Base-by-base conservation (phyloP, 2,113 vertebrate genomes). In the Agelaius tricolor region DNA sequence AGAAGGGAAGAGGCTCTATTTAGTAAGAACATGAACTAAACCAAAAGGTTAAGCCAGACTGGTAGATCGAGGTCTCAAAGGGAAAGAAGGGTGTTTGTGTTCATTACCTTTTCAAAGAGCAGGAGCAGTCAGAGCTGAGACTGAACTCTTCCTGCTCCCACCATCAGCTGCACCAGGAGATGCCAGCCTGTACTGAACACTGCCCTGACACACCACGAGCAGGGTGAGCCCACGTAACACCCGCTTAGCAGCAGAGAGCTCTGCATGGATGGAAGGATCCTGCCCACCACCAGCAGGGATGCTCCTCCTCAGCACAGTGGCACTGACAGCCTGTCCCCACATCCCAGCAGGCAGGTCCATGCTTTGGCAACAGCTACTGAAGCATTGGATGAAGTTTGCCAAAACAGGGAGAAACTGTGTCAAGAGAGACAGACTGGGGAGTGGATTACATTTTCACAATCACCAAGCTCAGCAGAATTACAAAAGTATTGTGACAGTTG, bases 401-500 rank as follows among this genome's bases (percentile, higher is more conserved):
- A 12, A 39, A 93, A 59, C 35, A 11, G 22, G 15, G 71, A 54
- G 59, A 71, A 86, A 85, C 8, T 8, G 37, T 21, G 18, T 66
- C 51, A 63, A 33, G 55, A 88, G 31, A 62, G 22, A 24, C 26
- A 69, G 54, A 33, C 22, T 8, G 6, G 0, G 43, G 0, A 23
- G 15, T 10, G 37, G n/a, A 54, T 15, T 0, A 2, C 5, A 5
- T 43, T 84, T 54, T 20, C 74, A 75, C 12, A 5, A 13, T 8
- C 28, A 21, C 20, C 51, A 31, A 57, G 63, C 5, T 11, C 33
- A 73, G 44, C 6, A 72, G 44, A 91, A 54, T 52, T 59, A 2
- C 13, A 20, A 3, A 35, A 43, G 16, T 0, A 5, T 2, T 18
- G 9, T 16, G 24, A 61, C 8, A 57, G 30, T 0, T 83, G 37